These are phyloP conservation scores for Bungarus multicinctus DNA, from an alignment of 2,113 vertebrate species.

Conservation along the genomic window DNA sequence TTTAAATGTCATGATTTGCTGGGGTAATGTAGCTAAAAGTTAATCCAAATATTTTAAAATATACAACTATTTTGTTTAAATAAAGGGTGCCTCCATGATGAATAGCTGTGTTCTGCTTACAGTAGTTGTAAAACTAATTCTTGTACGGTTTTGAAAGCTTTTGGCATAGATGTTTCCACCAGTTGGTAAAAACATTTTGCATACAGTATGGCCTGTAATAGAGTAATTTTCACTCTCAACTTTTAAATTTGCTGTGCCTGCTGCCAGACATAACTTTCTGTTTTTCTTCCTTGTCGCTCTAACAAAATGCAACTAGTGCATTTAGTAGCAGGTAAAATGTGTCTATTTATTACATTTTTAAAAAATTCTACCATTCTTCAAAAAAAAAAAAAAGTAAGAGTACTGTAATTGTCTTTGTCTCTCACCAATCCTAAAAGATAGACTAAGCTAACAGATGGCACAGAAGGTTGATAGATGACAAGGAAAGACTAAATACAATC, in stretches of 20 bases:
- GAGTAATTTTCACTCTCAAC: constrained; percentile 19
- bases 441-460: not conserved
- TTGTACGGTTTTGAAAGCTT: not conserved
- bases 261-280: not conserved
- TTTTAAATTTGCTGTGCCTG: not conserved
- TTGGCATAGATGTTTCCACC: constrained; percentile 22
- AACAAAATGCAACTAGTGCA: not conserved
- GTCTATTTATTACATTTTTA: not conserved
- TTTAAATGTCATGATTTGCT: not conserved
- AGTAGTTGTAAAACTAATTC: constrained; percentile 10
- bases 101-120: not conserved
- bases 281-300: not conserved
- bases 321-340: not conserved
- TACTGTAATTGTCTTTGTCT: not conserved
- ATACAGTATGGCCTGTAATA: constrained; percentile 2
- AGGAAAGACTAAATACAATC: not conserved
- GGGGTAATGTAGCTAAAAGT: constrained; percentile 30
- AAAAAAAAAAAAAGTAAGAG: not conserved
- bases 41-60: constrained; percentile 29
- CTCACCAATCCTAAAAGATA: not conserved
- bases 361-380: not conserved
- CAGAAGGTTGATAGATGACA: not conserved
- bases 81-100: not conserved
- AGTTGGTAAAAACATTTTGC: constrained; percentile 36
- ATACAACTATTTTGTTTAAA: not conserved